Percentiles rank a stretch among this genome's conserved stretches.
These are phyloP conservation scores for Halcyon chelicuti DNA, from an alignment of 2,797 vertebrate species.

Conservation along the genomic window DNA sequence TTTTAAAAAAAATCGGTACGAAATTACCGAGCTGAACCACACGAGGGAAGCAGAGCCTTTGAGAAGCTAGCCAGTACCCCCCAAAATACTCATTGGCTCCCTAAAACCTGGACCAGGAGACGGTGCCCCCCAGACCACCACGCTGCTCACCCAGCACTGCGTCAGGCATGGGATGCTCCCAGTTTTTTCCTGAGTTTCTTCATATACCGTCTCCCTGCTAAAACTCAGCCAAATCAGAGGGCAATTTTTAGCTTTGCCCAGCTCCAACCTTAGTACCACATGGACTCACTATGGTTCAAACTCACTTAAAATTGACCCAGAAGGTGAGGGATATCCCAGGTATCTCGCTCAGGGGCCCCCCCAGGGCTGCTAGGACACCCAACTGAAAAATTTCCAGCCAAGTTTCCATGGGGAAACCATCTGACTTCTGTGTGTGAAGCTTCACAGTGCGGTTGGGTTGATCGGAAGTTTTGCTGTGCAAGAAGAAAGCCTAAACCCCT, in stretches of 20 bases:
- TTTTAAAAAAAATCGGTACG: rapidly evolving
- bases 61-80: not conserved
- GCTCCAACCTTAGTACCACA: rapidly evolving
- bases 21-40: not conserved
- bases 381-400: rapidly evolving
- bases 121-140: rapidly evolving
- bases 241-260: rapidly evolving
- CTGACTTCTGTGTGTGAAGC: not conserved
- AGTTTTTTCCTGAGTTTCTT: not conserved
- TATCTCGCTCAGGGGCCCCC: rapidly evolving
- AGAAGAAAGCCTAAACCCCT: not conserved
- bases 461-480: not conserved
- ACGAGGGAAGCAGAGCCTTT: slow-evolving; percentile 73
- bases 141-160: rapidly evolving
- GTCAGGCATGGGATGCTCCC: rapidly evolving
- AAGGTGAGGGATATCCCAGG: rapidly evolving
- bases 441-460: not conserved
- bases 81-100: rapidly evolving
- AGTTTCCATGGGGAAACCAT: not conserved
- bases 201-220: rapidly evolving
- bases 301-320: not conserved
- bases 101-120: not conserved
- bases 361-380: not conserved
- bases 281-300: rapidly evolving
- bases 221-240: rapidly evolving